A percentile compares a stretch with the other conserved stretches of the same genome.
Conservation (phyloP, 2,113 vertebrate genomes). For the Prionailurus viverrinus region DNA sequence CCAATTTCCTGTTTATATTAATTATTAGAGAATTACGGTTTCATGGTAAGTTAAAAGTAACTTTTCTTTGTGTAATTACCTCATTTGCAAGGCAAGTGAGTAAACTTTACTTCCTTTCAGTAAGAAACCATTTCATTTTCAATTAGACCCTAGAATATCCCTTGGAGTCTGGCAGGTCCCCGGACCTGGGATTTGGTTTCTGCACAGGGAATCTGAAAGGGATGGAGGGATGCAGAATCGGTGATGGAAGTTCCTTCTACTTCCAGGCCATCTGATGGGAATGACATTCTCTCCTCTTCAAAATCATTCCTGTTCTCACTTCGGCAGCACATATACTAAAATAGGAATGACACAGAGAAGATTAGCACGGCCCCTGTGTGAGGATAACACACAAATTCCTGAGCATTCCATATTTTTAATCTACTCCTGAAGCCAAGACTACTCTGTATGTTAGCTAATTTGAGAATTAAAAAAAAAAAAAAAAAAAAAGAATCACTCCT, state of each 20-base stretch:
- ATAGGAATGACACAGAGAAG: too few relatives aligned
- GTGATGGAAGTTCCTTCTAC: neutral
- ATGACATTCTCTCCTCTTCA: neutral
- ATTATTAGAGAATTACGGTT: slow-evolving; percentile 22
- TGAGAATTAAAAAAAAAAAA: too few relatives aligned
- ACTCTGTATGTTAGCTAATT: too few relatives aligned
- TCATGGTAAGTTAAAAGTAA: slow-evolving; percentile 34
- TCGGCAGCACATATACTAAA: too few relatives aligned
- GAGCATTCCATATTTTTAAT: too few relatives aligned
- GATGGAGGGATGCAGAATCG: neutral
- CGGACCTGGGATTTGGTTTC: neutral
- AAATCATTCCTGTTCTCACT: neutral
- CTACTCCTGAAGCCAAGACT: too few relatives aligned
- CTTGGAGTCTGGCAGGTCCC: neutral
- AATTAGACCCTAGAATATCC: neutral
- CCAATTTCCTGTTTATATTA: neutral
- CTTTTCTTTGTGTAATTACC: slow-evolving; percentile 16
- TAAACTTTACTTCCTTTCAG: neutral
- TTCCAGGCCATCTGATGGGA: neutral
- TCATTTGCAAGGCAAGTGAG: neutral
- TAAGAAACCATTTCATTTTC: slow-evolving; percentile 6
- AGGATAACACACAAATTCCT: too few relatives aligned
- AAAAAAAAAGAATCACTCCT: neutral
- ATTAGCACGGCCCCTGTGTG: too few relatives aligned
- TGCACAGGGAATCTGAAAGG: neutral